Conservation (phyloP, 2,888 invertebrate genomes). For the Trissolcus japonicus region DNA sequence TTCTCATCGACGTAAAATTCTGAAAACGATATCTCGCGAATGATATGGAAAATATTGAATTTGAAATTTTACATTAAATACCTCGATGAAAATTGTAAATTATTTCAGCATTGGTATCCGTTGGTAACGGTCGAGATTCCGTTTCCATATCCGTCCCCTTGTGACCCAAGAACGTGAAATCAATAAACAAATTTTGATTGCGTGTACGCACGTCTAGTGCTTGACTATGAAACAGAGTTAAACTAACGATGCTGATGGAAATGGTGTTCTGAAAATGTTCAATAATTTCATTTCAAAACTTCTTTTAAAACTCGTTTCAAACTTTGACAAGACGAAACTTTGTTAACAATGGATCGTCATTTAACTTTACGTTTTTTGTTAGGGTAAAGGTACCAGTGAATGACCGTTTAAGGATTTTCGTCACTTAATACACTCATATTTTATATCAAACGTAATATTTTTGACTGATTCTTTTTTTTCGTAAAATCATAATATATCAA, state of each 20-base stretch:
- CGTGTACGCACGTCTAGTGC: slow-evolving; percentile 60
- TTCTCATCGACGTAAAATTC: slow-evolving; percentile 65
- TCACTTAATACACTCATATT: too few relatives aligned
- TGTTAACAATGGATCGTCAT: too few relatives aligned
- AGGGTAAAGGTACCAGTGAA: too few relatives aligned
- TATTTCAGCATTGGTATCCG: slow-evolving; percentile 46
- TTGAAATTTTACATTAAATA: slow-evolving; percentile 23
- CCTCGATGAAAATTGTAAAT: slow-evolving; percentile 62
- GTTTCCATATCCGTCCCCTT: slow-evolving; percentile 69
- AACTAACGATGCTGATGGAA: slow-evolving; percentile 63
- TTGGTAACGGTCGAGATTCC: slow-evolving; percentile 61
- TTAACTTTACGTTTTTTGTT: too few relatives aligned
- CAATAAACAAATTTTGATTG: slow-evolving; percentile 64
- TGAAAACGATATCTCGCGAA: slow-evolving; percentile 27
- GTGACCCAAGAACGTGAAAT: slow-evolving; percentile 69
- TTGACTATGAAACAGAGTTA: slow-evolving; percentile 61
- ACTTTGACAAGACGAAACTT: too few relatives aligned
- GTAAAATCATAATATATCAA: too few relatives aligned
- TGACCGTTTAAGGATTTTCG: too few relatives aligned
- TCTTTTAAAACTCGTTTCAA: too few relatives aligned
- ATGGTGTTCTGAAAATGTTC: slow-evolving; percentile 55
- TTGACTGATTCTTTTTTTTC: too few relatives aligned
- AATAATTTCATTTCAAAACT: too few relatives aligned
- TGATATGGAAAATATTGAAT: not conserved
- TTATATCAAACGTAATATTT: too few relatives aligned